Percentiles rank a stretch among this genome's conserved stretches.
Evolutionary conservation across 2,113 vertebrate genomes (phyloP).

Genomic region (Bufo bufo): DNA sequence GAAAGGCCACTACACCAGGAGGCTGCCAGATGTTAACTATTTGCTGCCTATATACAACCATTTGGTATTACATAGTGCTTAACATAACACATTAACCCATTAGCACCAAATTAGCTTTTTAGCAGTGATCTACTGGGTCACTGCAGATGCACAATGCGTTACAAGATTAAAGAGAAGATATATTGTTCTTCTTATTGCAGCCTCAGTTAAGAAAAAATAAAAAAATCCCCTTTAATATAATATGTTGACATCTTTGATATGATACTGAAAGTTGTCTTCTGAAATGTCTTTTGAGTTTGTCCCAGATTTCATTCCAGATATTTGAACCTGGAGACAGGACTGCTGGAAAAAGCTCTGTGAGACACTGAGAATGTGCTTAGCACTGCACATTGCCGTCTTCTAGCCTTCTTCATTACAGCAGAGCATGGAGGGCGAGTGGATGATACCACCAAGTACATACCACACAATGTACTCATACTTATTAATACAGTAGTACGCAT

Average conservation of each 20-base stretch:
- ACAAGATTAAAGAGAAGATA: not conserved
- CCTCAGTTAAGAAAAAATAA: not conserved
- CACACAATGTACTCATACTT: conserved; percentile 3
- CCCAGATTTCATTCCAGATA: not conserved
- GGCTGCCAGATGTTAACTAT: too few relatives aligned
- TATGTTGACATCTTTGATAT: not conserved
- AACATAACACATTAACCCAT: too few relatives aligned
- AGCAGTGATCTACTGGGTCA: too few relatives aligned
- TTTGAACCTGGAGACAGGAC: not conserved
- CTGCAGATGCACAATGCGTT: not conserved
- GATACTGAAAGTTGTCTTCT: not conserved
- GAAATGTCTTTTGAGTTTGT: not conserved
- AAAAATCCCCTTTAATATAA: not conserved
- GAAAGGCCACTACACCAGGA: too few relatives aligned
- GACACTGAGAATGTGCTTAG: conserved; percentile 32
- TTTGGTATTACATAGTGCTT: too few relatives aligned
- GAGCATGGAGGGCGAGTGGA: not conserved
- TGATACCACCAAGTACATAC: not conserved
- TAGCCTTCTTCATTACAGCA: conserved; percentile 35
- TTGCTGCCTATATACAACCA: too few relatives aligned
- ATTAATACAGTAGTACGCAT: not conserved
- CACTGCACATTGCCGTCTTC: not conserved
- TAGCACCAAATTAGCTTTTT: too few relatives aligned
- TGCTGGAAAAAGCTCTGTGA: not conserved
- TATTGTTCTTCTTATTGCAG: not conserved